Percentiles rank a stretch among this genome's conserved stretches.
phyloP scores from a whole-genome alignment of 2,797 vertebrate genomes.

The Hippoglossus hippoglossus region DNA sequence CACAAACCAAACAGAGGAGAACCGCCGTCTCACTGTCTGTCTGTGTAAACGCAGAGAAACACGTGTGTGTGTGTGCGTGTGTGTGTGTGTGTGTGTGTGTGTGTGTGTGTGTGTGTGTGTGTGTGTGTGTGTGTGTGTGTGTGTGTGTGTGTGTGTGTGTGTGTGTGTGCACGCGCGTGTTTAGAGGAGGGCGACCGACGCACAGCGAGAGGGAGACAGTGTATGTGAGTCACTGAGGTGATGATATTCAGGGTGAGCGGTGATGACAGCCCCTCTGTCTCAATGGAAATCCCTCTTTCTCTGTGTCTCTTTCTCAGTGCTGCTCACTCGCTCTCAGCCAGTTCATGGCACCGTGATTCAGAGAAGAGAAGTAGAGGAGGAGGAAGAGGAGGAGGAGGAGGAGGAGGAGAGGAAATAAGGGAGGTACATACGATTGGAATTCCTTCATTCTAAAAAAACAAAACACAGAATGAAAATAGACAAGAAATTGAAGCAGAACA shows the following conservation, averaged over 20 bases:
- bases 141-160: conserved; percentile 34
- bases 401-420: not conserved
- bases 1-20: conserved; percentile 48
- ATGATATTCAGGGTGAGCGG: conserved; percentile 59
- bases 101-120: conserved; percentile 7
- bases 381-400: not conserved
- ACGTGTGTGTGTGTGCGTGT: conserved; percentile 35
- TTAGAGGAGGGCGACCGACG: conserved; percentile 18
- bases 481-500: not conserved
- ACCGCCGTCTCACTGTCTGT: conserved; percentile 40
- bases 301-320: conserved; percentile 23
- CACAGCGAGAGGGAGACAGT: conserved; percentile 36
- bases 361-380: not conserved
- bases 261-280: conserved; percentile 62
- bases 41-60: conserved; percentile 39
- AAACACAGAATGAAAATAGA: not conserved
- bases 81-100: conserved; percentile 42
- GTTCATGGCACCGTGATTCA: conserved; percentile 27
- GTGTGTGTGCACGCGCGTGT: conserved; percentile 16
- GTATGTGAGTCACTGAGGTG: conserved; percentile 62
- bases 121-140: conserved; percentile 29
- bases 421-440: not conserved
- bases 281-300: conserved; percentile 57
- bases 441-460: not conserved
- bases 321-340: conserved; percentile 28